These are phyloP conservation scores for Cephonodes hylas DNA, from an alignment of 2,888 invertebrate species.

Conservation along the genomic window DNA sequence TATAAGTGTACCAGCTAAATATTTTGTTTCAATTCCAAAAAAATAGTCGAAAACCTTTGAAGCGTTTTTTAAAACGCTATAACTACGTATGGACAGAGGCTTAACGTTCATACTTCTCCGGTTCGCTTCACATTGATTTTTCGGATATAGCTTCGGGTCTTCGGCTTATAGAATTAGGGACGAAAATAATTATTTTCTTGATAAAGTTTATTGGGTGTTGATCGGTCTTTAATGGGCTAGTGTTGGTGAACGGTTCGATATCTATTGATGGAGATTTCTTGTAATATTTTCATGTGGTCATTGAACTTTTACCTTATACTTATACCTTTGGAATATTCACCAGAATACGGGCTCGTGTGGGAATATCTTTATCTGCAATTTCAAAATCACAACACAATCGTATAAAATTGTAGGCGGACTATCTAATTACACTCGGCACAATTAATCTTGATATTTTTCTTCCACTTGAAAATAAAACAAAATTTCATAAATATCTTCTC, in stretches of 20 bases:
- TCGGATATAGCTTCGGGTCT: constrained; percentile 2
- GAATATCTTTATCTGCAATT: no score
- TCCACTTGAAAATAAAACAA: no score
- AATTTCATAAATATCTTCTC: neutral
- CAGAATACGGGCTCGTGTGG: no score
- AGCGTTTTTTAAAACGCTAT: neutral
- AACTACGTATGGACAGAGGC: neutral
- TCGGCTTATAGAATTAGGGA: constrained; percentile 9
- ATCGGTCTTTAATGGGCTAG: neutral
- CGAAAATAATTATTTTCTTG: constrained; percentile 7
- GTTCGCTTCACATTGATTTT: constrained; percentile 2
- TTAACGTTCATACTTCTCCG: neutral
- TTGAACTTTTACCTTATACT: no score
- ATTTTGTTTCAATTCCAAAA: no score
- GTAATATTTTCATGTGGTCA: no score
- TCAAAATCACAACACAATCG: no score
- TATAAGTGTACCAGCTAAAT: no score
- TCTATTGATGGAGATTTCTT: neutral
- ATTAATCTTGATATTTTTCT: neutral
- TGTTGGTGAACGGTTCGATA: neutral
- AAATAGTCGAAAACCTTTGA: neutral
- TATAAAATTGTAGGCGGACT: no score
- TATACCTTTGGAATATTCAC: no score
- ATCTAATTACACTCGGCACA: neutral
- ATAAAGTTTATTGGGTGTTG: neutral